Conservation (phyloP, 2,888 invertebrate genomes). For the Watsonalla cultraria region DNA sequence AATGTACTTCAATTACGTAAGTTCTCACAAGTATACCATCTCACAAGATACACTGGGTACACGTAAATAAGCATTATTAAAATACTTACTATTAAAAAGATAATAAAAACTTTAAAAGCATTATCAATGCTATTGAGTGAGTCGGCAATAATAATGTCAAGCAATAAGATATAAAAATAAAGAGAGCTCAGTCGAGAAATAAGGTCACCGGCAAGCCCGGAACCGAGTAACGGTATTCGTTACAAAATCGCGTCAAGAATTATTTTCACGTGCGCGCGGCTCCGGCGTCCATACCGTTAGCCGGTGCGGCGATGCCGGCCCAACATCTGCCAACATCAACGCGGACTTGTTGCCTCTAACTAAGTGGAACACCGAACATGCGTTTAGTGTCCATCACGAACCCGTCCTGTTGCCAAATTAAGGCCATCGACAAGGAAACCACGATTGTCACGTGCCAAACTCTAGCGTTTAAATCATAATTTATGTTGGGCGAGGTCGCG, state of each 20-base stretch:
- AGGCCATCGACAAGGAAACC: constrained; percentile 3
- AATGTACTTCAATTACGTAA: no score
- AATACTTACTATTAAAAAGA: no score
- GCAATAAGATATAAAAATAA: constrained; percentile 70
- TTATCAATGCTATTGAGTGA: constrained; percentile 31
- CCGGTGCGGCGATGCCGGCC: constrained; percentile 42
- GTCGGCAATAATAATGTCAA: constrained; percentile 43
- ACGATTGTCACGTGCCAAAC: background rate
- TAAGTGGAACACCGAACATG: constrained; percentile 52
- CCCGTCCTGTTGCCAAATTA: constrained; percentile 12
- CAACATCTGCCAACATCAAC: constrained; percentile 44
- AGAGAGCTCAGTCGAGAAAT: constrained; percentile 66
- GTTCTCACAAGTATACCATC: no score
- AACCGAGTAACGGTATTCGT: constrained; percentile 74
- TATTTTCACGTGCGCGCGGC: constrained; percentile 74
- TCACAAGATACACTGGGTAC: no score
- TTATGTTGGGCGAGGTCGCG: constrained; percentile 9
- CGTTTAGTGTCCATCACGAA: constrained; percentile 26
- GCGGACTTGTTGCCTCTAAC: constrained; percentile 41
- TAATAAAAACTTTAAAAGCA: constrained; percentile 24
- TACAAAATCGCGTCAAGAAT: constrained; percentile 78
- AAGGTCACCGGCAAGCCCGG: constrained; percentile 74
- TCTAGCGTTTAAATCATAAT: constrained; percentile 1
- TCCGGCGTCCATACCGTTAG: constrained; percentile 58
- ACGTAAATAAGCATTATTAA: no score